Percentiles rank a stretch among this genome's conserved stretches.
Conservation (phyloP, 1,140 invertebrate species). For the Chelonus insularis region DNA sequence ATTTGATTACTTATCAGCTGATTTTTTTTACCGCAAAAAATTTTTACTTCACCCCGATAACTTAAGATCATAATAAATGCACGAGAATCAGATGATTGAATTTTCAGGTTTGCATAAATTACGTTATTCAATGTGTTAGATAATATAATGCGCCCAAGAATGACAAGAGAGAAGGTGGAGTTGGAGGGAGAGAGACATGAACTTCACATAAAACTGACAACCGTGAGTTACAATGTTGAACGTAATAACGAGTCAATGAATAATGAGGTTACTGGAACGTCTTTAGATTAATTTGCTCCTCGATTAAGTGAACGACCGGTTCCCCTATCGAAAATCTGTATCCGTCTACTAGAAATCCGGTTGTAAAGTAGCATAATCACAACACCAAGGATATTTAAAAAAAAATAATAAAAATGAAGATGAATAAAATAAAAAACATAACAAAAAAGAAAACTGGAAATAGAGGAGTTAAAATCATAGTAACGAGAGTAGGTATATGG, state of each 20-base stretch:
- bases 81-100: not conserved
- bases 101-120: slow-evolving; percentile 12
- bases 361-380: too few relatives aligned
- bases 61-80: too few relatives aligned
- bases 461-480: slow-evolving; percentile 22
- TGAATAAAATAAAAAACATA: not conserved
- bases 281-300: slow-evolving; percentile 40
- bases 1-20: too few relatives aligned
- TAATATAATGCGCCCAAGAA: not conserved
- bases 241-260: slow-evolving; percentile 22
- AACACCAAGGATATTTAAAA: too few relatives aligned
- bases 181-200: not conserved
- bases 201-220: slow-evolving; percentile 4
- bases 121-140: slow-evolving; percentile 17
- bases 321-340: not conserved
- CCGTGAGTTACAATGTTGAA: not conserved
- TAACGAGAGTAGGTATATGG: not conserved
- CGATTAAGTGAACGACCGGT: not conserved
- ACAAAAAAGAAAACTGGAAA: not conserved
- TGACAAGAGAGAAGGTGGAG: not conserved
- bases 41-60: too few relatives aligned
- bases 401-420: not conserved
- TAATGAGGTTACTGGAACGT: slow-evolving; percentile 46
- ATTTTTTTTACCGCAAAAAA: too few relatives aligned
- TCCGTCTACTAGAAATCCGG: not conserved